These are phyloP conservation scores for Epizoanthus fatuus DNA, from an alignment of 92 coral and sea anemone genomes.

Conservation along the genomic window DNA sequence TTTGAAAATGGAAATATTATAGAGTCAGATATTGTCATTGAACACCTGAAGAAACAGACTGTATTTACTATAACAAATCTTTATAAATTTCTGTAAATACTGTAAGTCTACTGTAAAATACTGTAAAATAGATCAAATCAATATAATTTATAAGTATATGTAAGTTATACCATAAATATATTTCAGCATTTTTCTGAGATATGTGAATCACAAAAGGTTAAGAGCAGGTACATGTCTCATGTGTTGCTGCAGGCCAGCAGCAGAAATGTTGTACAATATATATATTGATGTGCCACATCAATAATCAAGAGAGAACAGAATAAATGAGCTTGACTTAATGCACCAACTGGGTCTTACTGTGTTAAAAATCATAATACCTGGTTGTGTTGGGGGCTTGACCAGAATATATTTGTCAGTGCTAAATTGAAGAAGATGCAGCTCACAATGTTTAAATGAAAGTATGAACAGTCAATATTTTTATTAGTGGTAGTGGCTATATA, in stretches of 20 bases:
- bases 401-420: too few relatives aligned
- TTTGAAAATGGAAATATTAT: too few relatives aligned
- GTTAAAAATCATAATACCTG: too few relatives aligned
- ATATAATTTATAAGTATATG: not conserved
- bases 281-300: not conserved
- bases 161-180: not conserved
- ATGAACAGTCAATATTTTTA: too few relatives aligned
- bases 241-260: slow-evolving; percentile 11
- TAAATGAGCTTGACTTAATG: not conserved
- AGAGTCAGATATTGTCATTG: too few relatives aligned
- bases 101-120: not conserved
- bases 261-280: not conserved
- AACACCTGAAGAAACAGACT: not conserved
- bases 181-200: not conserved
- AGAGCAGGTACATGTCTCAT: not conserved
- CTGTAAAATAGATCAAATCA: too few relatives aligned
- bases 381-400: not conserved
- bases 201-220: not conserved
- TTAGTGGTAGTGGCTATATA: too few relatives aligned
- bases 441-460: too few relatives aligned
- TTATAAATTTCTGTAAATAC: not conserved
- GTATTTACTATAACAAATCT: not conserved
- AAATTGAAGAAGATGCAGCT: too few relatives aligned
- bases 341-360: too few relatives aligned
- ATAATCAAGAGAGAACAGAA: not conserved